These are phyloP conservation scores for Pandemis heparana DNA, from an alignment of 2,888 invertebrate genomes.

Conservation along the genomic window DNA sequence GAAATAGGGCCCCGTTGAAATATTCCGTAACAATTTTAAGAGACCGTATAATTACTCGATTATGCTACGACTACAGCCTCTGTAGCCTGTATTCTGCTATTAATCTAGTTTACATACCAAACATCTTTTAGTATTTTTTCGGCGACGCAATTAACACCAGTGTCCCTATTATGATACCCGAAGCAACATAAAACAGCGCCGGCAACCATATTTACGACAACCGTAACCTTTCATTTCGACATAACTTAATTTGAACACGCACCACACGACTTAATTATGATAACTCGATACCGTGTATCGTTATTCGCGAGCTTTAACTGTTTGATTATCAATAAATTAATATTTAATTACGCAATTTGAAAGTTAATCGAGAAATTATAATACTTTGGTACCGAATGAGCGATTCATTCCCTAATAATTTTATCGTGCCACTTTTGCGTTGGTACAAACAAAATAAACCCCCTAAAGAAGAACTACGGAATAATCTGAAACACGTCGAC, in stretches of 20 bases:
- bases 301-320: constrained; percentile 37
- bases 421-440: not conserved
- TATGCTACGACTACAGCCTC: too few species aligned
- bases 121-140: not conserved
- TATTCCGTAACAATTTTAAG: too few species aligned
- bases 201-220: constrained; percentile 60
- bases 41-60: too few species aligned
- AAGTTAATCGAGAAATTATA: constrained; percentile 23
- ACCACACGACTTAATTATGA: constrained; percentile 75
- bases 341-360: constrained; percentile 40
- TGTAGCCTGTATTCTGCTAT: not conserved
- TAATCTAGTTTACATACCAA: not conserved
- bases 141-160: not conserved
- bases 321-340: constrained; percentile 43
- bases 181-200: not conserved
- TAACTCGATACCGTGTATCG: constrained; percentile 61
- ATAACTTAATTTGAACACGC: constrained; percentile 81
- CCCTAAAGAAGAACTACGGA: too few species aligned
- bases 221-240: constrained; percentile 76
- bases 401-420: not conserved
- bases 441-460: not conserved
- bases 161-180: constrained; percentile 5
- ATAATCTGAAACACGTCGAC: too few species aligned
- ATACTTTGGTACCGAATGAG: constrained; percentile 3
- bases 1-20: too few species aligned